Percentiles rank a stretch among this genome's conserved stretches.
These are phyloP conservation scores for Orthosia cruda DNA, from an alignment of 2,888 invertebrate genomes.

Conservation along the genomic window DNA sequence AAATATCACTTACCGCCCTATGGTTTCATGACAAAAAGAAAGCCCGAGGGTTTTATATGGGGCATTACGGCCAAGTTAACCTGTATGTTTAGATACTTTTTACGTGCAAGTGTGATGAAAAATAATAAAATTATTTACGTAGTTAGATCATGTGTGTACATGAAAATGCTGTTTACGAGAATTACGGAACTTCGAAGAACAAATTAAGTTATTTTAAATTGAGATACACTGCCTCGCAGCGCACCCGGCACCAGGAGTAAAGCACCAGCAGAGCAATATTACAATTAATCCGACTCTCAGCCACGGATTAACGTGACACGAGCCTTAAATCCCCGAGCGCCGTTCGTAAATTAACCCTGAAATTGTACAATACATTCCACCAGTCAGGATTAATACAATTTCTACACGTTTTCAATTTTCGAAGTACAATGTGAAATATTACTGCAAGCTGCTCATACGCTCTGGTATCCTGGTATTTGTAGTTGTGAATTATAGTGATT, in stretches of 20 bases:
- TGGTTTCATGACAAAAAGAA: too few relatives aligned
- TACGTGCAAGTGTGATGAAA: too few relatives aligned
- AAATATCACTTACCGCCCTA: too few relatives aligned
- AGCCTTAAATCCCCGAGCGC: slow-evolving; percentile 64
- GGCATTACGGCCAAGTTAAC: too few relatives aligned
- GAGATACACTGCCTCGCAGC: slow-evolving; percentile 28
- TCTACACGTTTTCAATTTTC: slow-evolving; percentile 65
- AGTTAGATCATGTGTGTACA: background rate
- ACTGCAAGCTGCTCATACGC: slow-evolving; percentile 29
- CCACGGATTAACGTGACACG: slow-evolving; percentile 62
- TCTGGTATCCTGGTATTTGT: slow-evolving; percentile 47
- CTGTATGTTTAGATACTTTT: too few relatives aligned
- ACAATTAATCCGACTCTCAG: slow-evolving; percentile 66
- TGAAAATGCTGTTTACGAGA: slow-evolving; percentile 22
- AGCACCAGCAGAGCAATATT: slow-evolving; percentile 49
- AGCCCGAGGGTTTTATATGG: too few relatives aligned
- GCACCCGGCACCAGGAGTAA: slow-evolving; percentile 35
- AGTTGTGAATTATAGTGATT: slow-evolving; percentile 21
- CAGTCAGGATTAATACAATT: slow-evolving; percentile 62
- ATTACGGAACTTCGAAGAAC: slow-evolving; percentile 27
- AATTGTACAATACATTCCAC: slow-evolving; percentile 64
- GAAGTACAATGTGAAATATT: slow-evolving; percentile 49
- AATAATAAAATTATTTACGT: background rate
- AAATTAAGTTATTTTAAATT: slow-evolving; percentile 43
- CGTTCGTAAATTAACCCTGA: slow-evolving; percentile 64